Evolutionary conservation across 1,140 invertebrate genomes (phyloP).

Genomic region (Dermatophagoides farinae): DNA sequence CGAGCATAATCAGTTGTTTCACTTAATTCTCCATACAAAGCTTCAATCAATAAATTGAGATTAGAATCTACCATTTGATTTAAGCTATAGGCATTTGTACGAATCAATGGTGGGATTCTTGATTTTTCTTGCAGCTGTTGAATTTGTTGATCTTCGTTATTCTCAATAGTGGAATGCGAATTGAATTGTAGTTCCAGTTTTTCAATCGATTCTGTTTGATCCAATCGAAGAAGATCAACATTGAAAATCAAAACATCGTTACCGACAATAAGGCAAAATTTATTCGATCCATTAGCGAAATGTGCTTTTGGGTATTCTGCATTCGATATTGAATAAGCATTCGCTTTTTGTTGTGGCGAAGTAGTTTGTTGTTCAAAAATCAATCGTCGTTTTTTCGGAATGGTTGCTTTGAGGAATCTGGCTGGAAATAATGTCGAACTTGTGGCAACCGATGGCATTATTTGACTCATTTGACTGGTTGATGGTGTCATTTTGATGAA

Average conservation of each 20-base stretch:
- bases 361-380: slow-evolving; percentile 4
- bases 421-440: neutral
- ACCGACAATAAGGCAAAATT: slow-evolving; percentile 1
- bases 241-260: slow-evolving; percentile 6
- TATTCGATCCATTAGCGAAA: slow-evolving; percentile 12
- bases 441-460: neutral
- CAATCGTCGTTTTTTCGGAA: slow-evolving; percentile 4
- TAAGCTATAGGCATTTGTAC: neutral
- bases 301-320: slow-evolving; percentile 1
- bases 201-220: neutral
- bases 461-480: neutral
- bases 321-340: slow-evolving; percentile 9
- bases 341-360: neutral
- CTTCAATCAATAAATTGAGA: slow-evolving; percentile 11
- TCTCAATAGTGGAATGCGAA: neutral
- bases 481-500: neutral
- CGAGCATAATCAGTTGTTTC: neutral
- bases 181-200: slow-evolving; percentile 9
- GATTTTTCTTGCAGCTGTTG: neutral
- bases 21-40: slow-evolving; percentile 11
- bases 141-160: neutral
- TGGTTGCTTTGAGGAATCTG: neutral
- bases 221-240: slow-evolving; percentile 7
- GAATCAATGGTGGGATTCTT: neutral
- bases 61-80: neutral